Base-by-base conservation (phyloP, 2,888 invertebrate species). In the Leptinotarsa haldemani region DNA sequence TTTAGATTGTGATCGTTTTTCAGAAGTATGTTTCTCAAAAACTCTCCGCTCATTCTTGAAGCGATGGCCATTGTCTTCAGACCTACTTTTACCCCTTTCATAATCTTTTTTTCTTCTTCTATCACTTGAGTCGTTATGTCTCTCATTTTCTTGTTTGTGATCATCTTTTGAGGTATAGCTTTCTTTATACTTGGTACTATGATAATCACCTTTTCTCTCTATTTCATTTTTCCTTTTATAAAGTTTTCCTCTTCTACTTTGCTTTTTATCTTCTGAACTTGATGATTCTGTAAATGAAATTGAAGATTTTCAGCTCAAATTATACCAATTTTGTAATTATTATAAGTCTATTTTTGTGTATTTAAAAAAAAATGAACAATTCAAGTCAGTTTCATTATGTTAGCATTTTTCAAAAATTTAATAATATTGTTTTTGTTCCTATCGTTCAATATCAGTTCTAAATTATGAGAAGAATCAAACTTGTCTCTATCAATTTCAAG, bases 231-330 rank as follows among this genome's bases (percentile, higher is more conserved):
- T 58, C 68, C 74, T 80, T 78, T 67, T 56, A 73, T 25, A 75
- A 40, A 9, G 9, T 69, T 72, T 77, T 70, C 52, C 74, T 40
- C 77, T 74, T 71, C 80, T 81, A 52, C 65, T 77, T 22, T 76
- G 61, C 56, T 76, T 77, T 4, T 82, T 81, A 61, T 83, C 82
- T 50, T 83, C 84, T 15, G 85, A 84, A 74, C 81, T 81, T 20
- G 82, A 83, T 0, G 78, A 77, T 25, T 75, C 80, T 76, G 64
- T 65, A 74, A 76, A 50, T 65, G 30, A 68, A 56, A 69, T 47
- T 12, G 46, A 65, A 16, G 56, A 65, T 63, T 12, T 18, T 25
- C 9, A 46, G 48, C 40, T 9, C 40, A 40, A 40, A 40, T 40
- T 40, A 40, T 40, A 40, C 40, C 40, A 40, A 40, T 40, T 5